Conservation (phyloP, 2,888 invertebrate species). For the Stenoptilia bipunctidactyla region DNA sequence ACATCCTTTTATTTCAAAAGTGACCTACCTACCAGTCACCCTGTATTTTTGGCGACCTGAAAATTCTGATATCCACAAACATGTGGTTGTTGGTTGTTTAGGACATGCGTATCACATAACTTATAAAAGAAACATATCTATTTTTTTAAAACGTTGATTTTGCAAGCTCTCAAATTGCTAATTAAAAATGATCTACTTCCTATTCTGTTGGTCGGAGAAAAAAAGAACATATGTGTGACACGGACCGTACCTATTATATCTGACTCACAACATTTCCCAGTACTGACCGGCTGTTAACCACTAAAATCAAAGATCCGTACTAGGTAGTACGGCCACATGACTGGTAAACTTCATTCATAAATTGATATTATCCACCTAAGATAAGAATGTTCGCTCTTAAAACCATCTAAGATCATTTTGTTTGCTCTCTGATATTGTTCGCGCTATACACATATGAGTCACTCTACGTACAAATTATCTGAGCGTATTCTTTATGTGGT, state of each 20-base stretch:
- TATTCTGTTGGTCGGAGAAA: too few species aligned
- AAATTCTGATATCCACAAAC: too few species aligned
- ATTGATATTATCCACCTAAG: conserved; percentile 31
- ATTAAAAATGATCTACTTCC: too few species aligned
- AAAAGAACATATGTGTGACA: too few species aligned
- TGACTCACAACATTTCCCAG: conserved; percentile 26
- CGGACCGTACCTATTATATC: not conserved
- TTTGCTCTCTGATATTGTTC: conserved; percentile 32
- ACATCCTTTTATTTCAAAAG: too few species aligned
- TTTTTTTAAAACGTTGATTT: too few species aligned
- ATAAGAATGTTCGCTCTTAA: conserved; percentile 28
- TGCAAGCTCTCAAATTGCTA: too few species aligned
- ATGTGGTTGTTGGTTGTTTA: too few species aligned
- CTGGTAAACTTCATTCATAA: conserved; percentile 48
- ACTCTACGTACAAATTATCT: conserved; percentile 20
- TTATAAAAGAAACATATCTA: too few species aligned
- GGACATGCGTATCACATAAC: too few species aligned
- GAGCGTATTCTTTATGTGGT: conserved; percentile 29
- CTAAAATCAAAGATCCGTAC: conserved; percentile 28
- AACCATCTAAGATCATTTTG: conserved; percentile 23
- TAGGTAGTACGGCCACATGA: conserved; percentile 24
- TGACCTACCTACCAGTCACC: too few species aligned
- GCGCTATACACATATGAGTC: conserved; percentile 33
- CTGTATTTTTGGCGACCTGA: too few species aligned
- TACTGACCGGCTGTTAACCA: conserved; percentile 26